phyloP scores from a whole-genome alignment of 2,113 vertebrate species.

The Callorhinus ursinus region DNA sequence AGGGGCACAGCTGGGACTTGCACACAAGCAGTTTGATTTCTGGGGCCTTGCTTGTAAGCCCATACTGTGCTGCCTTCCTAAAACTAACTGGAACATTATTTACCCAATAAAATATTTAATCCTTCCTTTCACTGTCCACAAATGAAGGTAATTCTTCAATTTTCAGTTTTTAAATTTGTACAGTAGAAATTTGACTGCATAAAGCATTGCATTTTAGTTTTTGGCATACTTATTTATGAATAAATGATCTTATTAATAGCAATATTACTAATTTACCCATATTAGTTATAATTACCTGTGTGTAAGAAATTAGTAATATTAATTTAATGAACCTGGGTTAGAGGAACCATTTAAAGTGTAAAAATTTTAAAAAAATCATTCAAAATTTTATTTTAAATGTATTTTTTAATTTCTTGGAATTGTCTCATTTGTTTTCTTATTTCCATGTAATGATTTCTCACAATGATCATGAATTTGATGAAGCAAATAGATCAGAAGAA shows the following conservation, averaged over 20 bases:
- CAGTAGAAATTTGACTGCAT: background rate
- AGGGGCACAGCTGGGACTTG: background rate
- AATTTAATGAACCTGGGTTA: background rate
- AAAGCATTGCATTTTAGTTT: background rate
- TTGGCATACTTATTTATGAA: background rate
- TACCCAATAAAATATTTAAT: background rate
- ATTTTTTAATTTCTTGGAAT: background rate
- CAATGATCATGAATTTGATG: background rate
- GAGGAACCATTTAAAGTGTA: background rate
- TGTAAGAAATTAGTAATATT: background rate
- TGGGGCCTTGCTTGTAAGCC: background rate
- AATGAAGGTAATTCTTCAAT: background rate
- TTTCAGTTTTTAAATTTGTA: background rate
- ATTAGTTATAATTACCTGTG: background rate
- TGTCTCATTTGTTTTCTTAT: background rate
- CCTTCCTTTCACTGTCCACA: background rate
- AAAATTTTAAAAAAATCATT: background rate
- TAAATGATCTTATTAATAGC: background rate
- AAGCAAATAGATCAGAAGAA: background rate
- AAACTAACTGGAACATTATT: background rate
- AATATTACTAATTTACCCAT: background rate
- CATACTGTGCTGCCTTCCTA: rapidly evolving
- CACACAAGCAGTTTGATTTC: too few relatives aligned
- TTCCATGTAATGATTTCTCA: background rate
- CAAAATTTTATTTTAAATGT: background rate